A percentile compares a stretch with the other conserved stretches of the same genome.
Conservation (phyloP, 2,888 invertebrate genomes). For the Onthophagus sagittarius region DNA sequence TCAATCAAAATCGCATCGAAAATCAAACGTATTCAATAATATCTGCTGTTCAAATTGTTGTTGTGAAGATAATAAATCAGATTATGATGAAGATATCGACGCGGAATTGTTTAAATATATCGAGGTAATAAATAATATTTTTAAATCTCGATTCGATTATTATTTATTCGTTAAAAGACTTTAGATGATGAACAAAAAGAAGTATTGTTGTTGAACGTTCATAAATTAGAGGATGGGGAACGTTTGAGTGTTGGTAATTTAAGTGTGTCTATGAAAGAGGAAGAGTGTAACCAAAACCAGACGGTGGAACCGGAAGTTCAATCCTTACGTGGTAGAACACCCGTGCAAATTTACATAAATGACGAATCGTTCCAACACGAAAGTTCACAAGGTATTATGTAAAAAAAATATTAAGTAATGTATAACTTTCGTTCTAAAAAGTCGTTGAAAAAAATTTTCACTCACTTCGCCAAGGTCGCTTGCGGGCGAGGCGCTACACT, state of each 20-base stretch:
- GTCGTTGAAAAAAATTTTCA: too few species aligned
- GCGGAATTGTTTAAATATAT: background rate
- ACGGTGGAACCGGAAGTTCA: background rate
- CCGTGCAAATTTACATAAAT: background rate
- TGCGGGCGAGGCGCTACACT: too few species aligned
- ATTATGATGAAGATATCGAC: background rate
- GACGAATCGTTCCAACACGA: background rate
- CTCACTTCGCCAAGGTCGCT: too few species aligned
- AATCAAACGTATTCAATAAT: background rate
- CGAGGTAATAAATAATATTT: background rate
- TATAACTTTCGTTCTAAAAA: too few species aligned
- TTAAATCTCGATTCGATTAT: background rate
- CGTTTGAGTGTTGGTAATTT: background rate
- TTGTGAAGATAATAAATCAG: background rate
- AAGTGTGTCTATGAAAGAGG: background rate
- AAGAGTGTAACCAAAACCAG: background rate
- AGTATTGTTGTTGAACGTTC: background rate
- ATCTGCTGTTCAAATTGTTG: background rate
- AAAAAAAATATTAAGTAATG: too few species aligned
- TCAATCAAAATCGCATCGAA: background rate
- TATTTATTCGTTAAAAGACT: background rate
- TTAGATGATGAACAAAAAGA: background rate
- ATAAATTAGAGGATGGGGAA: background rate
- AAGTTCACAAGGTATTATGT: background rate
- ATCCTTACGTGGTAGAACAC: background rate